Evolutionary conservation across 2,888 invertebrate genomes (phyloP).

Genomic region (Drosophila helvetica): DNA sequence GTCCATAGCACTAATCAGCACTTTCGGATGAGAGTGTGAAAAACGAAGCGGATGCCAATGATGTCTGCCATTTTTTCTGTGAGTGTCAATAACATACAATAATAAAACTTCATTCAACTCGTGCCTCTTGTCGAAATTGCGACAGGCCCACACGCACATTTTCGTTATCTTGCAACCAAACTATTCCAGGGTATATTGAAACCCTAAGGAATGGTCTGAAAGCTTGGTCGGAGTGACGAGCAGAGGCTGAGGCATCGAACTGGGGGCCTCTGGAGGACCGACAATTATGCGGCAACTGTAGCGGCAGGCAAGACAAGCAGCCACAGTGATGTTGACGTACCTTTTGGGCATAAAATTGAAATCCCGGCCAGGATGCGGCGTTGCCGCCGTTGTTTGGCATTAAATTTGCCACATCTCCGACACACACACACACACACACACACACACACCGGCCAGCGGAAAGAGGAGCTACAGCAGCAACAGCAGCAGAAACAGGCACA

Average conservation of each 20-base stretch:
- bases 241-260: slow-evolving; percentile 13
- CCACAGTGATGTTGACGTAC: slow-evolving; percentile 73
- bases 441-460: slow-evolving; percentile 41
- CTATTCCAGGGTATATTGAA: slow-evolving; percentile 44
- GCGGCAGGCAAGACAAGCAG: slow-evolving; percentile 62
- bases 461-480: slow-evolving; percentile 35
- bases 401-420: slow-evolving; percentile 80
- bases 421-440: slow-evolving; percentile 48
- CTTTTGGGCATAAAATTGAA: slow-evolving; percentile 80
- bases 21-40: too few relatives aligned
- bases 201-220: slow-evolving; percentile 41
- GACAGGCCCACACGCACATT: too few relatives aligned
- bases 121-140: too few relatives aligned
- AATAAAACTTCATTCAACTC: too few relatives aligned
- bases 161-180: too few relatives aligned
- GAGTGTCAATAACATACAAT: too few relatives aligned
- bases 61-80: too few relatives aligned
- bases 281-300: slow-evolving; percentile 38
- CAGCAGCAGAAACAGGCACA: slow-evolving; percentile 37
- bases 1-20: too few relatives aligned
- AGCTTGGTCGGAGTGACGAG: slow-evolving; percentile 1
- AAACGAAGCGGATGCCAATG: too few relatives aligned
- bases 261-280: slow-evolving; percentile 18
- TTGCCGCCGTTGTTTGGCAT: slow-evolving; percentile 67
- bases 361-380: slow-evolving; percentile 73